These are phyloP conservation scores for Triplophysa bombifrons DNA, from an alignment of 2,797 vertebrate genomes.

Conservation along the genomic window DNA sequence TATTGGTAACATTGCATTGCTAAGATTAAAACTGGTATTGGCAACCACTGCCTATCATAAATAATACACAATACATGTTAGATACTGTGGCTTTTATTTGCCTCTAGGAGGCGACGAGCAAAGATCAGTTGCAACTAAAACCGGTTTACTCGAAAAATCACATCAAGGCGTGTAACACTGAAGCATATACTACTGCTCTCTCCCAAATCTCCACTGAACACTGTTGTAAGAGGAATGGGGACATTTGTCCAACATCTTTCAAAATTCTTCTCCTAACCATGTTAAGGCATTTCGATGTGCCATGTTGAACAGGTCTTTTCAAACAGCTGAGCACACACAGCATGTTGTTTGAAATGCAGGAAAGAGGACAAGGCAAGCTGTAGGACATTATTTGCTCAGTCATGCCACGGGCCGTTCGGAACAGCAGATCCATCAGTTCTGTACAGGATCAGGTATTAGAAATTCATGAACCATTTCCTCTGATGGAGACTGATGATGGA, in stretches of 20 bases:
- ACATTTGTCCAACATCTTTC: background rate
- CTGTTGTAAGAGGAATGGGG: background rate
- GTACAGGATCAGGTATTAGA: background rate
- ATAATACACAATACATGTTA: background rate
- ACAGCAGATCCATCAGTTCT: background rate
- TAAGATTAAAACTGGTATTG: background rate
- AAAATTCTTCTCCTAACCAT: background rate
- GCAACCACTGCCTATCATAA: too few relatives aligned
- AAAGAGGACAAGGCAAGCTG: background rate
- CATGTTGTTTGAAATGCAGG: background rate
- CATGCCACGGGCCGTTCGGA: background rate
- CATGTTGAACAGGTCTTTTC: background rate
- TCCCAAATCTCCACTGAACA: background rate
- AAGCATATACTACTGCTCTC: background rate
- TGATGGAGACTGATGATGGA: background rate
- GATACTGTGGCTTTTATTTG: background rate
- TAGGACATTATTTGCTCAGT: conserved; percentile 11
- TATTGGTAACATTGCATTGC: background rate
- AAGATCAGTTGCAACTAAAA: too few relatives aligned
- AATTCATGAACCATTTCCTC: background rate
- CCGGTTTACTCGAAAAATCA: too few relatives aligned
- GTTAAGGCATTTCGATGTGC: background rate
- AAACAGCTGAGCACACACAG: background rate
- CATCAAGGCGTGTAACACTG: too few relatives aligned
- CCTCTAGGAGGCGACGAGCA: too few relatives aligned